phyloP scores from a whole-genome alignment of 2,888 invertebrate genomes.

The Phania funesta region DNA sequence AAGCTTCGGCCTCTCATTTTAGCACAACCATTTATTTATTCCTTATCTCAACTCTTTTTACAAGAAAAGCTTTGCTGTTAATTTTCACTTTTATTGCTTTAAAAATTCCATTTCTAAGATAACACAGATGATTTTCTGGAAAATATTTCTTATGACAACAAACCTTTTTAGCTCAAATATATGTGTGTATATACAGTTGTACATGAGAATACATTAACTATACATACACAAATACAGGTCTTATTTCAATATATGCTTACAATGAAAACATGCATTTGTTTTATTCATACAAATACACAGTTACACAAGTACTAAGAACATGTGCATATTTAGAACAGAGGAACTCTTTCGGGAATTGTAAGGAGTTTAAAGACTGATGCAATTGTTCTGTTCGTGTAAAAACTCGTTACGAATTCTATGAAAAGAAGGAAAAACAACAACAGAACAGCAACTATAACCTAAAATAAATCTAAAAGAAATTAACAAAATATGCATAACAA shows the following conservation, averaged over 20 bases:
- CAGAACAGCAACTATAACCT: conserved; percentile 3
- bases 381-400: conserved; percentile 62
- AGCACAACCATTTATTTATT: too few species aligned
- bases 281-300: background rate
- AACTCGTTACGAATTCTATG: conserved; percentile 60
- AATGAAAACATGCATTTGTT: background rate
- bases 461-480: too few species aligned
- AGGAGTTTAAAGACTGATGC: conserved; percentile 50
- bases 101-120: too few species aligned
- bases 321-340: background rate
- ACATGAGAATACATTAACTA: too few species aligned
- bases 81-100: too few species aligned
- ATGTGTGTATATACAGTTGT: too few species aligned
- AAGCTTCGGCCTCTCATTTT: too few species aligned
- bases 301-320: background rate
- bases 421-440: conserved; percentile 7
- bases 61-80: too few species aligned
- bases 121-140: too few species aligned
- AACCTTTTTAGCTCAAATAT: too few species aligned
- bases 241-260: background rate
- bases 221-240: background rate
- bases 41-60: too few species aligned
- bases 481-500: background rate
- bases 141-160: too few species aligned
- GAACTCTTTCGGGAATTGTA: conserved; percentile 26